Percentiles rank a stretch among this genome's conserved stretches.
Conservation (phyloP, 2,797 vertebrate genomes). For the Spinus olivaceus region DNA sequence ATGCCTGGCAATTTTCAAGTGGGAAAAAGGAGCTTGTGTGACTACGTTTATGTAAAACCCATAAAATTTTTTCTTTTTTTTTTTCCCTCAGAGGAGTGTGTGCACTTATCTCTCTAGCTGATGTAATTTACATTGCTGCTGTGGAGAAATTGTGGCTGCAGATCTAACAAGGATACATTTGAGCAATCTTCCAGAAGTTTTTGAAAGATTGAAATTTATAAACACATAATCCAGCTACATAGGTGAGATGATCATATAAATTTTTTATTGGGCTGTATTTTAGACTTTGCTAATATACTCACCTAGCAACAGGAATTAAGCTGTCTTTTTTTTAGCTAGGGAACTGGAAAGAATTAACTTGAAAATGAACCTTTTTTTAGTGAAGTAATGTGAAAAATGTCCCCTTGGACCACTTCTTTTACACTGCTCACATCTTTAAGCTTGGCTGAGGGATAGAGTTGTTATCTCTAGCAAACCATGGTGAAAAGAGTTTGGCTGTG, state of each 20-base stretch:
- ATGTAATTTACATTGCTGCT: not conserved
- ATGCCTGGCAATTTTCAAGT: not conserved
- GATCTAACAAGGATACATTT: not conserved
- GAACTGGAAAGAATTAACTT: not conserved
- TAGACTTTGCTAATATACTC: not conserved
- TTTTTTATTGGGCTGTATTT: not conserved
- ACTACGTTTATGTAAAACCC: not conserved
- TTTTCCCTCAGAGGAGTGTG: not conserved
- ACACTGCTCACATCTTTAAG: not conserved
- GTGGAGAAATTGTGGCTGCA: not conserved
- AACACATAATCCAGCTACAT: not conserved
- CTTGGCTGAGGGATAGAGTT: not conserved
- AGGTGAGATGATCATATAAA: not conserved
- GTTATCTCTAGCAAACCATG: not conserved
- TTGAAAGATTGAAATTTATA: not conserved
- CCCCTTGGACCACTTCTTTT: not conserved
- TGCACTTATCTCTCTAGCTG: not conserved
- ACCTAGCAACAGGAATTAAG: not conserved
- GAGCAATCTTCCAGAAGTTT: not conserved
- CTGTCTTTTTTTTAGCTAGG: not conserved
- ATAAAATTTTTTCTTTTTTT: not conserved
- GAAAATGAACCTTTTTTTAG: not conserved
- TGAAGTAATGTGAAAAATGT: not conserved
- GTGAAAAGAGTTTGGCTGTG: not conserved
- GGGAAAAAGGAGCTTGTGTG: not conserved